A percentile compares a stretch with the other conserved stretches of the same genome.
phyloP scores from a whole-genome alignment of 2,888 invertebrate genomes.

The Cecidostiba fungosa region DNA sequence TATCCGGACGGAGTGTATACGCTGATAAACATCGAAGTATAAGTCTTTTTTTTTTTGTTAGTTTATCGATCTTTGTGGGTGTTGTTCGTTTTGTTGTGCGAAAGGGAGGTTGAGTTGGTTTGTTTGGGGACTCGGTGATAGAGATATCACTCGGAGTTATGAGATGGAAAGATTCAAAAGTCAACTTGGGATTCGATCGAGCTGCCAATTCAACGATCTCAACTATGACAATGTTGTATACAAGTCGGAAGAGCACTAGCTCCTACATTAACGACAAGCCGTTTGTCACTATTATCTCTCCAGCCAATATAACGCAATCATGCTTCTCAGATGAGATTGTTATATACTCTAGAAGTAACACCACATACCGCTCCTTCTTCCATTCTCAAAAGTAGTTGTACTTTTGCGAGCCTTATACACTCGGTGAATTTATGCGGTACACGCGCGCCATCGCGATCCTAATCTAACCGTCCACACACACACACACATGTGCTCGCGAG shows the following conservation, averaged over 20 bases:
- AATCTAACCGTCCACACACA: background rate
- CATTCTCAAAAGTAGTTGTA: background rate
- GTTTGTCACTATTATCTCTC: background rate
- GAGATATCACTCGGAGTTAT: background rate
- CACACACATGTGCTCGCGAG: background rate
- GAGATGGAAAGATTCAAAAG: background rate
- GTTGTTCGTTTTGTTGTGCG: background rate
- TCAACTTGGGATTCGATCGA: background rate
- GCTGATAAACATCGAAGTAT: constrained; percentile 36
- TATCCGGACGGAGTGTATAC: constrained; percentile 27
- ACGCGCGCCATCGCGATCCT: constrained; percentile 10
- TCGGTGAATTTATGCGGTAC: background rate
- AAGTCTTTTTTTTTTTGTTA: background rate
- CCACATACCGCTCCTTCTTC: too few relatives aligned
- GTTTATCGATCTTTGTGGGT: background rate
- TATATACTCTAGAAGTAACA: too few relatives aligned
- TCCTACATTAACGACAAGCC: background rate
- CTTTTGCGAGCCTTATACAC: background rate
- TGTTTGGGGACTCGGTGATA: background rate
- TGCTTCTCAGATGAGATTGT: too few relatives aligned
- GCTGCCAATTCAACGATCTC: too few relatives aligned
- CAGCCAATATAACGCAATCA: background rate
- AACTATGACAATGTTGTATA: background rate
- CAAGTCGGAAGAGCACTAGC: background rate
- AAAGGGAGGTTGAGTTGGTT: background rate